Conservation (phyloP, 2,113 vertebrate species). For the Geococcyx californianus region DNA sequence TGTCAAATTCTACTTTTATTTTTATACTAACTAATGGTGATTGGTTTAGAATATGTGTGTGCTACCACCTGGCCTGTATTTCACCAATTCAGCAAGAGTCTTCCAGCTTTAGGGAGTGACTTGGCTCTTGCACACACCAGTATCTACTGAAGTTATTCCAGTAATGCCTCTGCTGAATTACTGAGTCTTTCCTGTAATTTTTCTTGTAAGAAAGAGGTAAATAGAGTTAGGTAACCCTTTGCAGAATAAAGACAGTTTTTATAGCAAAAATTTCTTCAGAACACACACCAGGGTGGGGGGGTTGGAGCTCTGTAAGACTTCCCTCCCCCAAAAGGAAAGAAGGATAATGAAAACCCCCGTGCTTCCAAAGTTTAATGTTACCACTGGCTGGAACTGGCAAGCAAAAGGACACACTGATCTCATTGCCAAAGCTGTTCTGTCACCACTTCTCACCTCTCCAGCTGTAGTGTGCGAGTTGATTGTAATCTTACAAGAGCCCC, state of each 20-base stretch:
- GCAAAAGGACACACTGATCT: background rate
- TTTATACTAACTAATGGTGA: background rate
- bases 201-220: background rate
- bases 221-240: background rate
- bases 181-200: background rate
- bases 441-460: conserved; percentile 85
- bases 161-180: background rate
- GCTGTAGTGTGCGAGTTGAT: conserved; percentile 96
- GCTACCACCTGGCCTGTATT: background rate
- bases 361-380: accelerated
- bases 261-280: background rate
- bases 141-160: background rate
- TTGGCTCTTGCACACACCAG: background rate
- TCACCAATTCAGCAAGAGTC: background rate
- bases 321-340: background rate
- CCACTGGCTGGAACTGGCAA: background rate
- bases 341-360: accelerated
- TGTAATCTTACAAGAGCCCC: conserved; percentile 96
- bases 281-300: accelerated
- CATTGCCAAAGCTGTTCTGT: background rate
- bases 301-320: background rate
- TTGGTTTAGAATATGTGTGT: background rate
- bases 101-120: background rate
- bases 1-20: background rate
- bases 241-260: background rate